Evolutionary conservation across 1,140 invertebrate genomes (phyloP), one percentile per base, ranked within the genome.

Genomic region (Pogonognathellus flavescens): DNA sequence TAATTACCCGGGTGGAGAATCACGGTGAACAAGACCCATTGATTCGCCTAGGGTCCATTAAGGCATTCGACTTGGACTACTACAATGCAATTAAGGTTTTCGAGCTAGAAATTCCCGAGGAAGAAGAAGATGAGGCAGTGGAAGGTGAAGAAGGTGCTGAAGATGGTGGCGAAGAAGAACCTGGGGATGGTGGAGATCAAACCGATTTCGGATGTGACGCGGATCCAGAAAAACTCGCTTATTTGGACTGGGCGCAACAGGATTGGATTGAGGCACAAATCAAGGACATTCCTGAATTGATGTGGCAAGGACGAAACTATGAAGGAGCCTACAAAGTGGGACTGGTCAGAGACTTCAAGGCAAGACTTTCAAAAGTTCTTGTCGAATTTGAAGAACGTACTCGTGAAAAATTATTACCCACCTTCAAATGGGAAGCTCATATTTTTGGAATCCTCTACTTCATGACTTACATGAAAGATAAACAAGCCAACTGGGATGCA

Each of bases 231-330:
- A 25, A 76, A 31, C n/a, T 31, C 0, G 1, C 14, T 14, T 76
- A 76, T n/a, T 49, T 76, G n/a, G 70, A 76, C 14, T 76, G 70
- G 70, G 25, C 70, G 5, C 70, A 76, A 18, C 41, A 76, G 16
- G 70, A 76, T 20, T 76, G 70, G 70, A 3, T 76, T 8, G 70
- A 76, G 10, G 70, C 70, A 8, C 70, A 76, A n/a, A 50, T 76
- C 7, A 76, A 76, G 18, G 70, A 76, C 16, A 31, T 76, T 16
- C 16, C 70, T 5, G 70, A 76, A 76, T 50, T 76, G n/a, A 76
- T 76, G 70, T 76, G 70, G 70, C 70, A 76, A n/a, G 41, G 70
- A 4, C 25, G 70, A 1, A n/a, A 31, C 41, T 50, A 76, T 16
- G 70, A 76, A 9, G 31, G 14, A 31, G 70, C 49, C 41, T 76